phyloP scores from a whole-genome alignment of 2,113 vertebrate species.

The Gobius niger region DNA sequence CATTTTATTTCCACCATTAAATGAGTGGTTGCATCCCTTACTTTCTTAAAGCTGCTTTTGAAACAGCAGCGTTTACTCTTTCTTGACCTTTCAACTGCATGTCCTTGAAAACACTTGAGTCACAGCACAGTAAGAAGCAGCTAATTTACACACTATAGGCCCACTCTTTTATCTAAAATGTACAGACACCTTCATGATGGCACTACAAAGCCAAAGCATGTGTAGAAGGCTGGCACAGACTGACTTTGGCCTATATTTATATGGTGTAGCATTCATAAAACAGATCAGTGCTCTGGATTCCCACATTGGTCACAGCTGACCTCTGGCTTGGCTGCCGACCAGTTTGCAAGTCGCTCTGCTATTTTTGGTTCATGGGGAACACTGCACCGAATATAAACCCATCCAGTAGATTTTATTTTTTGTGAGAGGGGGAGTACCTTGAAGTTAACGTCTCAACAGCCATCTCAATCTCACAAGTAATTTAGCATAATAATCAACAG shows the following conservation, averaged over 20 bases:
- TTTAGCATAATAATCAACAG: background rate
- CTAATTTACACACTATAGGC: background rate
- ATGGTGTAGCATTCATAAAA: conserved; percentile 13
- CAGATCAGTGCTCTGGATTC: conserved; percentile 6
- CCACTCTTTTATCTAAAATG: too few relatives aligned
- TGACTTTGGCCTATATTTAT: conserved; percentile 19
- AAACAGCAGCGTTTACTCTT: conserved; percentile 1
- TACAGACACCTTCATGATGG: background rate
- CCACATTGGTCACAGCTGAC: conserved; percentile 5
- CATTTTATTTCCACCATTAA: background rate
- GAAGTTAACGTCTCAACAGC: background rate
- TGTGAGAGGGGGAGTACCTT: background rate
- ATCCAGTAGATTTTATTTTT: background rate
- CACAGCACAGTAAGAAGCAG: background rate
- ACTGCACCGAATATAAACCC: background rate
- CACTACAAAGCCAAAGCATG: conserved; percentile 1
- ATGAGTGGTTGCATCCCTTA: background rate
- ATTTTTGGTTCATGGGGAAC: background rate
- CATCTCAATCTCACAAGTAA: background rate
- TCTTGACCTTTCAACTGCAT: conserved; percentile 38
- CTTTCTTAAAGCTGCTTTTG: background rate
- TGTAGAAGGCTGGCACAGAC: background rate
- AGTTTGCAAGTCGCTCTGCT: conserved; percentile 10
- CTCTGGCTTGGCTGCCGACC: conserved; percentile 25
- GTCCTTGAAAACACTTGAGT: conserved; percentile 42